Evolutionary conservation across 2,888 invertebrate species (phyloP), one percentile per base, ranked within the genome.

Genomic region (Epirrhoe tristata): DNA sequence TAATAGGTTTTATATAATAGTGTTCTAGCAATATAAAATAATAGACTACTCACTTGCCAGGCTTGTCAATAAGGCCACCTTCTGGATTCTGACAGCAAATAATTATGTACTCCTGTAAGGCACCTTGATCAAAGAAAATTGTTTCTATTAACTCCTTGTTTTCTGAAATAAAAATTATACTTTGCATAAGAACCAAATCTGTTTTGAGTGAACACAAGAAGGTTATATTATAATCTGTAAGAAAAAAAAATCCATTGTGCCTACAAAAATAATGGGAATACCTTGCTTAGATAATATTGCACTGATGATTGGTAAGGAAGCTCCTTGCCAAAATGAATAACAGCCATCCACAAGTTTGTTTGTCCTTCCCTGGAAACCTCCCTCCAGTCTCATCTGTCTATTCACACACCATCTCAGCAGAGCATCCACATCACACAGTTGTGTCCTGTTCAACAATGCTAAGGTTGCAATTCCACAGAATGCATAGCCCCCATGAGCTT

Each of bases 401-500:
- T 97, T 97, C 0, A 96, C 96, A 70, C 96, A 95, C 99, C 99
- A 99, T 77, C 97, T 94, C 83, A 97, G 87, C 63, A 99, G 90
- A 6, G 96, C 94, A 82, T 96, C 95, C 62, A 96, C 88, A 88
- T 98, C 96, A 90, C 97, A 97, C 34, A 96, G 89, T 75, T 96
- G 93, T 48, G 96, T 95, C 81, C 96, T 95, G 73, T 96, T 96
- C 14, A 99, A 93, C 67, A 99, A 91, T 3, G 97, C 95, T 53
- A 99, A 93, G 0, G 98, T 95, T 60, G 99, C 98, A 70, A 99
- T 95, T 0, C 98, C 99, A 94, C 99, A 99, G 90, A 98, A 99
- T 0, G 99, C 97, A 89, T 99, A 99, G n/a, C 99, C 99, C 1
- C 99, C 99, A 92, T 99, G 99, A 6, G 99, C 99, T 90, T 99